Percentiles rank a stretch among this genome's conserved stretches.
These are phyloP conservation scores for Megamerina dolium DNA, from an alignment of 2,888 invertebrate genomes.

Conservation along the genomic window DNA sequence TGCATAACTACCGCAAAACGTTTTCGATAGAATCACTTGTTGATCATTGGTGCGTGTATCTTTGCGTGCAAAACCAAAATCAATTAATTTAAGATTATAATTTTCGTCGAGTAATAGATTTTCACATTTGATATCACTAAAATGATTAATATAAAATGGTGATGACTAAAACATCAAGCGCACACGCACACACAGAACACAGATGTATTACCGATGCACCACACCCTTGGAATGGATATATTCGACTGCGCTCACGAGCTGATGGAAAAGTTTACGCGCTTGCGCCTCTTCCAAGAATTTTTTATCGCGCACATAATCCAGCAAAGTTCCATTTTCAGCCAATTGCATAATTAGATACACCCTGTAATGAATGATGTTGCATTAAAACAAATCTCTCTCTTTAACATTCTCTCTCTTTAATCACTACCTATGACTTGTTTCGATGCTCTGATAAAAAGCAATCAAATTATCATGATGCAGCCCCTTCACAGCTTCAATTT, in stretches of 20 bases:
- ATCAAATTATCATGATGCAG: constrained; percentile 73
- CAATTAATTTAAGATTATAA: constrained; percentile 69
- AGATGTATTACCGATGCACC: constrained; percentile 61
- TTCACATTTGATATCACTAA: constrained; percentile 71
- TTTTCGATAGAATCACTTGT: constrained; percentile 66
- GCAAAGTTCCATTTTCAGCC: constrained; percentile 71
- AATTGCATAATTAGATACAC: constrained; percentile 82
- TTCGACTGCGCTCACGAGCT: constrained; percentile 67
- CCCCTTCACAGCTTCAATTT: constrained; percentile 77
- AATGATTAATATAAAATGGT: neutral
- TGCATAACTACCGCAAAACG: constrained; percentile 85
- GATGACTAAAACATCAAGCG: neutral
- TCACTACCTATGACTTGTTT: constrained; percentile 70
- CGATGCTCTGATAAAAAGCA: constrained; percentile 74
- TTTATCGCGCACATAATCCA: constrained; percentile 70
- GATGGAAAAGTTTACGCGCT: constrained; percentile 65
- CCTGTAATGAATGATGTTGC: constrained; percentile 44
- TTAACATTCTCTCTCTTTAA: constrained; percentile 13
- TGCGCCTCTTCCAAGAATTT: constrained; percentile 64
- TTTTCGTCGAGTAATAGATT: constrained; percentile 68
- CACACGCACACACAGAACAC: neutral
- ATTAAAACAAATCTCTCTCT: too few species aligned
- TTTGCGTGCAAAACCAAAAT: constrained; percentile 75
- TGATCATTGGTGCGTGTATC: constrained; percentile 63
- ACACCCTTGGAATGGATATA: constrained; percentile 75